A percentile compares a stretch with the other conserved stretches of the same genome.
phyloP scores from a whole-genome alignment of 1,140 invertebrate genomes.

The Phortica variegata region DNA sequence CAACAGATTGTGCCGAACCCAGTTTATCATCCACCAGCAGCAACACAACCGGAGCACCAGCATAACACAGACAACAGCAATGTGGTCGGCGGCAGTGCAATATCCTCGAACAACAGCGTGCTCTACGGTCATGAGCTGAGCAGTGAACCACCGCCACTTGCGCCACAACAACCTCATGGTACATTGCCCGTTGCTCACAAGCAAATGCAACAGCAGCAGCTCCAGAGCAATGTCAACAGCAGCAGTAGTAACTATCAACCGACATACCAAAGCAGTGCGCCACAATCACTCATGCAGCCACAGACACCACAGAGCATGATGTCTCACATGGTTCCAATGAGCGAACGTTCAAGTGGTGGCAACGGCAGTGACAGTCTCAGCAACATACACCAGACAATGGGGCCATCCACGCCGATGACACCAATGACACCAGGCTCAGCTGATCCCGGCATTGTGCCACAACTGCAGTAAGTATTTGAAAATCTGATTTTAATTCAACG shows the following conservation, averaged over 20 bases:
- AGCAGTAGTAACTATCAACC: slow-evolving; percentile 61
- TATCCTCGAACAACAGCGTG: slow-evolving; percentile 22
- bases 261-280: slow-evolving; percentile 63
- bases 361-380: slow-evolving; percentile 57
- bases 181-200: slow-evolving; percentile 61
- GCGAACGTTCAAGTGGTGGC: slow-evolving; percentile 58
- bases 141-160: too few species aligned
- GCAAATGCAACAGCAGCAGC: slow-evolving; percentile 62
- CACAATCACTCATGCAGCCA: slow-evolving; percentile 76
- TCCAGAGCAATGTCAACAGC: slow-evolving; percentile 27
- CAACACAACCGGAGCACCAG: slow-evolving; percentile 57
- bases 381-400: slow-evolving; percentile 64
- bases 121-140: slow-evolving; percentile 47
- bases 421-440: slow-evolving; percentile 93
- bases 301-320: slow-evolving; percentile 87
- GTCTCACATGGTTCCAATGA: slow-evolving; percentile 74
- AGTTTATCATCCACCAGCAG: slow-evolving; percentile 72
- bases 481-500: neutral
- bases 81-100: slow-evolving; percentile 1
- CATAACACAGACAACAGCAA: slow-evolving; percentile 20
- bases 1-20: slow-evolving; percentile 69
- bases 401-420: slow-evolving; percentile 83
- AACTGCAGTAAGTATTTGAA: slow-evolving; percentile 77
- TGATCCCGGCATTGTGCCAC: slow-evolving; percentile 90
- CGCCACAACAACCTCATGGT: too few species aligned